Evolutionary conservation across 2,888 invertebrate genomes (phyloP).

Genomic region (Melanotus villosus): DNA sequence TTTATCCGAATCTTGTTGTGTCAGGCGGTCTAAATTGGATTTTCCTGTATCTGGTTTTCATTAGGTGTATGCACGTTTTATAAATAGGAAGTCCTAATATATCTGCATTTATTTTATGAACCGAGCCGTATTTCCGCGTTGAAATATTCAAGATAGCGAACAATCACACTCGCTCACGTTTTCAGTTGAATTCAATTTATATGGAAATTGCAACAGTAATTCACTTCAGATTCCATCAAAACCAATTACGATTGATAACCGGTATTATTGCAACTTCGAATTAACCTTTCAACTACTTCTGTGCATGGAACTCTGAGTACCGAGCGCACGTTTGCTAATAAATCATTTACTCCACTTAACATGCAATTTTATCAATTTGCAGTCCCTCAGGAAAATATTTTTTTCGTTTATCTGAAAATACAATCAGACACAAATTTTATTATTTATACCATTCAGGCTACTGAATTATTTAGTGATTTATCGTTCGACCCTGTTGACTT

Average conservation of each 20-base stretch:
- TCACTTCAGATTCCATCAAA: constrained; percentile 50
- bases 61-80: constrained; percentile 32
- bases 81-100: constrained; percentile 41
- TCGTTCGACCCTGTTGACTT: no score
- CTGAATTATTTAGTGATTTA: no score
- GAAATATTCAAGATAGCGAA: constrained; percentile 44
- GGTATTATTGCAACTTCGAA: constrained; percentile 40
- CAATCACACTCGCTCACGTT: constrained; percentile 45
- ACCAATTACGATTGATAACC: constrained; percentile 43
- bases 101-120: constrained; percentile 44
- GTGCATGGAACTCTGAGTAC: constrained; percentile 1
- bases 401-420: not conserved
- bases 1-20: constrained; percentile 28
- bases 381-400: not conserved
- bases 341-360: constrained; percentile 13
- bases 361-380: constrained; percentile 8
- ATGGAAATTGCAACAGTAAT: constrained; percentile 54
- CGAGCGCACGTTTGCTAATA: not conserved
- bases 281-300: constrained; percentile 44
- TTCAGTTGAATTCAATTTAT: constrained; percentile 51
- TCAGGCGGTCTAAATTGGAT: constrained; percentile 29
- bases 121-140: constrained; percentile 39
- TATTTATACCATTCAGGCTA: not conserved
- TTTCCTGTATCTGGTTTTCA: constrained; percentile 40
- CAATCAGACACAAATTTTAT: not conserved